phyloP scores from a whole-genome alignment of 64 coral and sea anemone species.

The Montipora sp. region DNA sequence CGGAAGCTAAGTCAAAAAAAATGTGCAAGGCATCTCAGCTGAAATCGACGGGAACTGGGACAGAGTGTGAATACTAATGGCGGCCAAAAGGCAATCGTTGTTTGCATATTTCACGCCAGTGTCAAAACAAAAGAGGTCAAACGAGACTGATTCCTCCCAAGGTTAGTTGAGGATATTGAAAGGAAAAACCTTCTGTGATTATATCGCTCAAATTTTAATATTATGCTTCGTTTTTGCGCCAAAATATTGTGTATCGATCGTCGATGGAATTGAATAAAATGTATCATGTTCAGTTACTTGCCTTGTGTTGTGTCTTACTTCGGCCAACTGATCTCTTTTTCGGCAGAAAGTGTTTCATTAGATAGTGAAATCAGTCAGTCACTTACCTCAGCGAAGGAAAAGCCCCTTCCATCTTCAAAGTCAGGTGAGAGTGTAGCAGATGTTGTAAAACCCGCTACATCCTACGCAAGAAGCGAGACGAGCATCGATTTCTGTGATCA shows the following conservation, averaged over 20 bases:
- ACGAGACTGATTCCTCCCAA: background rate
- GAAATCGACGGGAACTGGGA: background rate
- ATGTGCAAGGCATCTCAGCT: too few species aligned
- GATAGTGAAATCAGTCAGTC: too few species aligned
- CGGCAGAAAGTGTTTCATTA: too few species aligned
- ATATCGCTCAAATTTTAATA: background rate
- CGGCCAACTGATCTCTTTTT: too few species aligned
- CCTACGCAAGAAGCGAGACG: too few species aligned
- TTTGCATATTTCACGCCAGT: background rate
- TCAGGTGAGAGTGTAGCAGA: too few species aligned
- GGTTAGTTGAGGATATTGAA: background rate
- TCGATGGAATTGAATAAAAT: background rate
- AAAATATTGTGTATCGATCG: background rate
- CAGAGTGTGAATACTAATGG: slow-evolving; percentile 12
- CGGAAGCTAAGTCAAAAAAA: background rate
- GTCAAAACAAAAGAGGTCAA: background rate
- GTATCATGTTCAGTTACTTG: too few species aligned
- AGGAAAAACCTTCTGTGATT: background rate
- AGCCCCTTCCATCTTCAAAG: too few species aligned
- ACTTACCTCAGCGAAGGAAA: too few species aligned
- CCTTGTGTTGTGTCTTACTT: too few species aligned
- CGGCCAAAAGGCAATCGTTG: background rate
- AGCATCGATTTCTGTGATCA: background rate
- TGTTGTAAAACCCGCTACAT: too few species aligned
- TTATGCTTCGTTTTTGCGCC: background rate